Base-by-base conservation (phyloP, 2,113 vertebrate genomes). In the Lichenostomus cassidix region DNA sequence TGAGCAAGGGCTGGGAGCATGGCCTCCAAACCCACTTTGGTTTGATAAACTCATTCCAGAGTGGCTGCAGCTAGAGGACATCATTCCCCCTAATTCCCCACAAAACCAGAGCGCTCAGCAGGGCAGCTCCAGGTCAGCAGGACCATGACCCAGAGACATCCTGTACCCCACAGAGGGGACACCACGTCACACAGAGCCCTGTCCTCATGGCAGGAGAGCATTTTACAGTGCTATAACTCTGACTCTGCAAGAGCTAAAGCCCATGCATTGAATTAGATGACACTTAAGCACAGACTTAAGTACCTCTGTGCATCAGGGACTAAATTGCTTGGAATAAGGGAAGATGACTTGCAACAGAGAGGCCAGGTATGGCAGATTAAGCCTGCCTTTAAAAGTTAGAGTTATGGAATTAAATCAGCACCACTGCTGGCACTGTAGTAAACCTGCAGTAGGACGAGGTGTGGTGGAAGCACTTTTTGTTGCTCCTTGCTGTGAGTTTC, bases 171-270 rank as follows among this genome's bases (percentile, higher is more conserved):
- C 2, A 1, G 53, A 59, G n/a, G 18, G 52, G 28, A 15, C 69
- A 79, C 22, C 17, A 28, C 0, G 0, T 19, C 64, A 16, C 6
- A 1, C n/a, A 15, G 11, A 50, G 75, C 28, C 67, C 70, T 0
- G 0, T 52, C 27, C 80, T 21, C 12, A 2, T 0, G 2, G 35
- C 68, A 56, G 22, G 2, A 63, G 39, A 16, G 63, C 27, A 80
- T 49, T 91, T 91, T 10, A 63, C 23, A 19, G 49, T 1, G 5
- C 2, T 60, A 4, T 15, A 63, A 25, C 42, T 53, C 76, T 55
- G 39, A 37, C 12, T 63, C 1, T 10, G 22, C 56, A 12, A 68
- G 35, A 28, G 25, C 49, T 44, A 42, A 74, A 62, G 35, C 60
- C 69, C 56, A 8, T 33, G 41, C 31, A 2, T 8, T 49, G 46